Evolutionary conservation across 2,888 invertebrate species (phyloP), one percentile per base, ranked within the genome.

Genomic region (Galeopsomyia nigrocyanea): DNA sequence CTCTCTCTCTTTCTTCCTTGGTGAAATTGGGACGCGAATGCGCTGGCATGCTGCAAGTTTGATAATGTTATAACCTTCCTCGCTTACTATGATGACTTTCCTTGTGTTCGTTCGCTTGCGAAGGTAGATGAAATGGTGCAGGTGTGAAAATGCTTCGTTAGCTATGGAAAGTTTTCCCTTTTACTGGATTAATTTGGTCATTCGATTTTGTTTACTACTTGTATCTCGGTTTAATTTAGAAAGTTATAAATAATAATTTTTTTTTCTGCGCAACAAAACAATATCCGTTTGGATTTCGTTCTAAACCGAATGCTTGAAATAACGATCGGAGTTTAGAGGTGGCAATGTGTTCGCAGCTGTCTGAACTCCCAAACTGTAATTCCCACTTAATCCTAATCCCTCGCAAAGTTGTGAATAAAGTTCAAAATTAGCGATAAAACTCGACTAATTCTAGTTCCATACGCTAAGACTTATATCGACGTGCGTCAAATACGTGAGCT

Each of bases 41-140:
- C 63, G 19, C 63, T 39, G 16, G 63, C 14, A 21, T 2, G 14
- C 26, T 53, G 55, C 53, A 60, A 68, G 53, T 68, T 63, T 53
- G 58, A 63, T 68, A 58, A 67, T 63, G 51, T 58, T 67, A 53
- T 63, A 67, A 72, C 47, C 67, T 68, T 47, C 26, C 39, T 16
- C 49, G 65, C 26, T 72, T 68, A 63, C 14, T 49, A 56, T 58
- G 50, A 67, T 72, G 67, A 63, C 62, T 68, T 66, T 55, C 16
- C 47, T 46, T 6, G 22, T 53, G 22, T 66, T 61, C 39, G 26
- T 62, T 55, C 39, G 14, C 61, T 55, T 56, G 22, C 14, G 14
- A 46, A 55, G 31, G 6, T 3, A 53, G 46, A 26, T 26, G 26
- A 7, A 39, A 39, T 39, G 1, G 39, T 10, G 39, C 39, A 7